Evolutionary conservation across 1,140 invertebrate genomes (phyloP), one percentile per base, ranked within the genome.

Genomic region (Eupristina koningsbergeri): DNA sequence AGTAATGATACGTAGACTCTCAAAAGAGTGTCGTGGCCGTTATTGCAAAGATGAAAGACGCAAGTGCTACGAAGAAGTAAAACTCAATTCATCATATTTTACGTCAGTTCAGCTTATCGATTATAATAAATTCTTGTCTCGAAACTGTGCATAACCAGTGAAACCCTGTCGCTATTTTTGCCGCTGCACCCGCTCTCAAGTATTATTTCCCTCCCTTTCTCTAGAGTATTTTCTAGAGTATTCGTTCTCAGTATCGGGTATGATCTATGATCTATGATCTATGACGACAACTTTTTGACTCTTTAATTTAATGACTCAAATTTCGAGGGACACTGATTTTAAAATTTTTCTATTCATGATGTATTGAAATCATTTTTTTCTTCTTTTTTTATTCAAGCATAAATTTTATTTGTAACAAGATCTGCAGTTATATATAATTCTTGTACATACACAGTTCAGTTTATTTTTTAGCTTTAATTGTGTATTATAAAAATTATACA

Each of bases 1-100:
- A 9, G 1, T 26, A 58, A 13, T 58, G 53, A 26, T 26, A 26
- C 22, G 26, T 58, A 22, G 26, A 58, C 53, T 2, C 26, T 58
- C 19, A 9, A 58, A 58, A 26, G 2, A 26, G 22, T 3, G 19
- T 3, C 53, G 26, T 1, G 6, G 7, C 0, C 26, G 5, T 6
- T 26, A 26, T 58, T 58, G 13, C 22, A 58, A 58, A 58, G 53
- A 58, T 19, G 5, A 58, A 58, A 58, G 53, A 71, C 50, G 50
- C 53, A 58, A n/a, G 64, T 85, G 86, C 81, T 79, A 84, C 67
- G 86, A 71, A 29, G 50, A 84, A 81, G 84, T 84, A 85, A 82
- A 88, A 80, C 88, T 86, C 87, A 86, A 90, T 91, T 90, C 88
- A 91, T 91, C 90, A 90, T 89, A 87, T 90, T 90, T 90, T 88